Percentiles rank a stretch among this genome's conserved stretches.
Conservation (phyloP, 2,888 invertebrate genomes). For the Norana najaformis region DNA sequence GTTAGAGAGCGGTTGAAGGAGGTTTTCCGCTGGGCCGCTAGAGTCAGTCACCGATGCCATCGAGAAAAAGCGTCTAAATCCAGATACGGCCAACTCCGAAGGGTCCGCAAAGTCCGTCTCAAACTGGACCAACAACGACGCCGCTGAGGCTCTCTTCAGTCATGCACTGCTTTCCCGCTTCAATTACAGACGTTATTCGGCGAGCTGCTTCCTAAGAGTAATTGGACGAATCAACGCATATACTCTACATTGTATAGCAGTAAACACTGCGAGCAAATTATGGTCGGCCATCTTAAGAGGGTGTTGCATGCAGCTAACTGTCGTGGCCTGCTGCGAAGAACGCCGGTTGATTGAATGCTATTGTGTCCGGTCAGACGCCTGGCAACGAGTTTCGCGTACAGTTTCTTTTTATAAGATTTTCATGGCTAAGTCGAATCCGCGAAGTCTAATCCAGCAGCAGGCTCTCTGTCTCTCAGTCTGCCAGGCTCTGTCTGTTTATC, state of each 20-base stretch:
- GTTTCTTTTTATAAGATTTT: not conserved
- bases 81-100: not conserved
- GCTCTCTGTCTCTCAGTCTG: not conserved
- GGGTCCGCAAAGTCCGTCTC: not conserved
- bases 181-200: not conserved
- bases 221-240: not conserved
- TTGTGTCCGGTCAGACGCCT: not conserved
- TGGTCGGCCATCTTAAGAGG: not conserved
- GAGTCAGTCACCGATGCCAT: slow-evolving; percentile 6
- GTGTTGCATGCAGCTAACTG: not conserved
- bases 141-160: not conserved
- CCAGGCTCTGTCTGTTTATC: not conserved
- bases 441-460: not conserved
- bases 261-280: not conserved
- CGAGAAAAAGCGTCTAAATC: not conserved
- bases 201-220: not conserved
- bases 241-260: not conserved
- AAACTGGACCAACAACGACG: not conserved
- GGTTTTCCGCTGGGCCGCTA: not conserved
- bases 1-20: not conserved
- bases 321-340: not conserved
- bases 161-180: not conserved
- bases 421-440: not conserved
- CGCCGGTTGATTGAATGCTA: not conserved
- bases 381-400: not conserved